Conservation (phyloP, 2,797 vertebrate genomes). For the Linurgus olivaceus region DNA sequence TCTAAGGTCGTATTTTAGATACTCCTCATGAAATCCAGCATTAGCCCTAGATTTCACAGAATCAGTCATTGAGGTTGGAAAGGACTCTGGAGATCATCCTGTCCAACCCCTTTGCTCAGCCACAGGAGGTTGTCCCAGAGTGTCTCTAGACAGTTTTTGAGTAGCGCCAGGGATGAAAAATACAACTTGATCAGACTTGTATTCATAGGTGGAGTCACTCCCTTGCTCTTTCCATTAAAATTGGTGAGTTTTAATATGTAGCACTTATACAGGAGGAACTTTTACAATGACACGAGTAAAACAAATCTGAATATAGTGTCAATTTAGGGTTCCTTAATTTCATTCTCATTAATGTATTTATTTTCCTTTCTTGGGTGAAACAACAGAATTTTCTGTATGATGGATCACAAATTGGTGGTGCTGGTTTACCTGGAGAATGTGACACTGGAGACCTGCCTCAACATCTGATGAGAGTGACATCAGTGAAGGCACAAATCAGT, state of each 20-base stretch:
- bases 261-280: not conserved
- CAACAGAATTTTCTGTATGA: not conserved
- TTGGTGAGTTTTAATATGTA: not conserved
- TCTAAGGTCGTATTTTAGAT: not conserved
- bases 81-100: not conserved
- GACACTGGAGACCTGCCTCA: not conserved
- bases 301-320: not conserved
- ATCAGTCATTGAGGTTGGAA: rapidly evolving
- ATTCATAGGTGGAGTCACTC: not conserved
- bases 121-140: not conserved
- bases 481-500: not conserved
- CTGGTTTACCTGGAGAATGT: not conserved
- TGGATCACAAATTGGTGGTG: not conserved
- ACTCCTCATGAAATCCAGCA: not conserved
- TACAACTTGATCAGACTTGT: not conserved
- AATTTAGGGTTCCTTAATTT: not conserved
- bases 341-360: not conserved
- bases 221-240: not conserved
- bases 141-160: not conserved
- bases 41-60: not conserved
- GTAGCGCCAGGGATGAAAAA: rapidly evolving
- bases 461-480: not conserved
- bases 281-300: not conserved
- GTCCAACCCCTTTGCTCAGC: rapidly evolving
- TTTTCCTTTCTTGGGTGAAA: not conserved